Base-by-base conservation (phyloP, 2,797 vertebrate species). In the Limnodromus scolopaceus region DNA sequence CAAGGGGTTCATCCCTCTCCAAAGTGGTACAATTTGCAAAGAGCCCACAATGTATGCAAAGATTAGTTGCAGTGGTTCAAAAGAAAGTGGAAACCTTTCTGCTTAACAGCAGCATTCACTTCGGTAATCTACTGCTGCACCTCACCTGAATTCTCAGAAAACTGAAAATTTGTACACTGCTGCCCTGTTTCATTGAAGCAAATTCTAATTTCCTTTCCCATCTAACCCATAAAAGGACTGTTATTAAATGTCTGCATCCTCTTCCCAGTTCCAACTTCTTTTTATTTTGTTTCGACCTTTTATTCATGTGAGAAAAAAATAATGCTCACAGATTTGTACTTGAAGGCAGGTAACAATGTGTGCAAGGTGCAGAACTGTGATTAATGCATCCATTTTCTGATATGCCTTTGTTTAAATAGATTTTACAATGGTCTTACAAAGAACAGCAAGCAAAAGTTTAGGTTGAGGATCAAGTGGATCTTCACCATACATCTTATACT, bases 81-180 rank as follows among this genome's bases (percentile, higher is more conserved):
- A 96, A 87, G n/a, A 55, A 82, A 87, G 48, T 48, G 39, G 70
- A 93, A 96, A 82, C 27, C 45, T 87, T 84, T 84, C 58, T 84
- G 43, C 34, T 65, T 82, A 84, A 58, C 51, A 76, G 49, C 34
- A 65, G 46, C 15, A 30, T 77, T 89, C 53, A 74, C 64, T 87
- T 77, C 58, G 46, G 32, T 55, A 61, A 66, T 70, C 32, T 77
- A 48, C n/a, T 60, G 23, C 46, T 80, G 60, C 38, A 71, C 30
- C 27, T 88, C 39, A 86, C 49, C 61, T 66, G n/a, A 60, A 0
- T 79, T 61, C 43, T 77, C 63, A 87, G 60, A 64, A 95, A 92
- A 87, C 8, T 43, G 34, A 87, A 64, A 49, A 23, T 80, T 91
- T 86, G 60, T 91, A 85, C 24, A 57, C 27, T 77, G 51, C 17